phyloP scores from a whole-genome alignment of 1,140 invertebrate species.

The Caligus rogercresseyi region DNA sequence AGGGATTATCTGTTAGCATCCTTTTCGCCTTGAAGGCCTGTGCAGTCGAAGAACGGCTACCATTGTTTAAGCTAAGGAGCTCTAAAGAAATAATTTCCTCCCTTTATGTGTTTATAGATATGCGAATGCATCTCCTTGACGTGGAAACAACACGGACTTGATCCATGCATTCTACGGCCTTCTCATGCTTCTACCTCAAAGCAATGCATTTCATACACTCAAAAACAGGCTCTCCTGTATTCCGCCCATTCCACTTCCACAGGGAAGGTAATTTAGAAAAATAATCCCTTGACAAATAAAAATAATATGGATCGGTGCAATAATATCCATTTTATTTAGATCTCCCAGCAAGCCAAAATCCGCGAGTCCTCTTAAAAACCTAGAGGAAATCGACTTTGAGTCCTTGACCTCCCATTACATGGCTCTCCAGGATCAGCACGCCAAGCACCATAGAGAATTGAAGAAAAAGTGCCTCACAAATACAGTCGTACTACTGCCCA shows the following conservation, averaged over 20 bases:
- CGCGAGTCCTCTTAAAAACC: slow-evolving; percentile 22
- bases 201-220: slow-evolving; percentile 78
- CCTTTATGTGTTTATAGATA: slow-evolving; percentile 47
- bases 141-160: slow-evolving; percentile 55
- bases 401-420: background rate
- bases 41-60: no score
- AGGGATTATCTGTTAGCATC: no score
- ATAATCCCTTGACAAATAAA: no score
- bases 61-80: no score
- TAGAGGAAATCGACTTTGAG: slow-evolving; percentile 39
- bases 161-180: slow-evolving; percentile 82
- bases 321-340: no score
- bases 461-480: background rate
- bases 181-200: slow-evolving; percentile 93
- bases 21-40: no score
- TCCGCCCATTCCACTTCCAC: slow-evolving; percentile 40
- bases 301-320: no score
- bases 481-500: background rate
- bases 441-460: background rate
- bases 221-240: slow-evolving; percentile 71
- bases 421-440: background rate
- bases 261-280: no score
- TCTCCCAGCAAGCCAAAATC: no score
- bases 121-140: slow-evolving; percentile 76
- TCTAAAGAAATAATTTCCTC: no score